A percentile compares a stretch with the other conserved stretches of the same genome.
Evolutionary conservation across 2,113 vertebrate genomes (phyloP).

Genomic region (Oxyruncus cristatus): DNA sequence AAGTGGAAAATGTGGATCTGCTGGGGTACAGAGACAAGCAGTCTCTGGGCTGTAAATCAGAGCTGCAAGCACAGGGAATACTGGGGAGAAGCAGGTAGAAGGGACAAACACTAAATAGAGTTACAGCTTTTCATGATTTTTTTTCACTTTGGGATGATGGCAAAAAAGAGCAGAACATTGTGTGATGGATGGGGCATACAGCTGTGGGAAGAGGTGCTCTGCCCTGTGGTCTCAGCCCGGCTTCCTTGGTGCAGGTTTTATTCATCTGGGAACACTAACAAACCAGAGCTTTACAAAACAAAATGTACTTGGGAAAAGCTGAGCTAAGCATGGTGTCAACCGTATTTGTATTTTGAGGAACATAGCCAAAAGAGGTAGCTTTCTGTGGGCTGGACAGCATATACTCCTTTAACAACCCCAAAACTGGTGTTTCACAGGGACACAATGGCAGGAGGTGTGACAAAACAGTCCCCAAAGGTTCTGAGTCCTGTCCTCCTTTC

Average conservation of each 20-base stretch:
- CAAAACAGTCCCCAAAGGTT: background rate
- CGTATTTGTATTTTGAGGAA: background rate
- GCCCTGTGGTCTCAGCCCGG: background rate
- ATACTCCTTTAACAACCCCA: background rate
- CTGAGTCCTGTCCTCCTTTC: background rate
- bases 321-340: background rate
- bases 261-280: background rate
- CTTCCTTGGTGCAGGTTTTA: background rate
- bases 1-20: constrained; percentile 33
- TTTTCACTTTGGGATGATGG: background rate
- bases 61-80: accelerated
- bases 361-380: background rate
- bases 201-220: background rate
- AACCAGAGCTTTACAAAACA: background rate
- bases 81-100: background rate
- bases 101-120: background rate
- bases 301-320: background rate
- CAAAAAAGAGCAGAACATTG: background rate
- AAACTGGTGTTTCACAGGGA: background rate
- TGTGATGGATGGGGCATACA: background rate
- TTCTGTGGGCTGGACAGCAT: background rate
- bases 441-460: background rate
- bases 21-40: background rate
- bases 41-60: background rate
- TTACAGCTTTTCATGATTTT: background rate